These are phyloP conservation scores for Oceanites oceanicus DNA, from an alignment of 2,113 vertebrate genomes.

Conservation along the genomic window DNA sequence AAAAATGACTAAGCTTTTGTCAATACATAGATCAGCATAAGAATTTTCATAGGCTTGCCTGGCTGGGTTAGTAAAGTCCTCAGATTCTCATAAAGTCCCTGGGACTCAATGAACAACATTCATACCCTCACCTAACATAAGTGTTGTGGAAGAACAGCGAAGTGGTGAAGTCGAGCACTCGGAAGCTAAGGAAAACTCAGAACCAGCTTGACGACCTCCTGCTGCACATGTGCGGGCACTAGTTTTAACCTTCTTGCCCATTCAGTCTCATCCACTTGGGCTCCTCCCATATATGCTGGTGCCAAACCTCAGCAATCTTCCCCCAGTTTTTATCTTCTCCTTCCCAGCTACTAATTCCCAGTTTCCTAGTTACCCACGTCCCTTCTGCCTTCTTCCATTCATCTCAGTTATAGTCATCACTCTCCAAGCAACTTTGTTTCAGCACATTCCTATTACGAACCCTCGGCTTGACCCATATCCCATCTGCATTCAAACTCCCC, in stretches of 20 bases:
- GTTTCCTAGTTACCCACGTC: background rate
- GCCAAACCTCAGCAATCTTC: background rate
- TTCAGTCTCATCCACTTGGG: background rate
- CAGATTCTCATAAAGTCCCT: no score
- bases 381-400: background rate
- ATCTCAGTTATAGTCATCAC: background rate
- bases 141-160: fast-evolving
- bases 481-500: background rate
- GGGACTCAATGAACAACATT: background rate
- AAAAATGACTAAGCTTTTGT: background rate
- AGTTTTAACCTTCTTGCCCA: background rate
- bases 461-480: background rate
- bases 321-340: background rate
- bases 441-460: fast-evolving
- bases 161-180: background rate
- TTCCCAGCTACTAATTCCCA: background rate
- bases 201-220: background rate
- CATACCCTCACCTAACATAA: fast-evolving
- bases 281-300: background rate
- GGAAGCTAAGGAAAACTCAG: background rate
- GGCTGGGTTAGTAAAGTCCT: background rate
- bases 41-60: background rate
- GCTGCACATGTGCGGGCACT: fast-evolving
- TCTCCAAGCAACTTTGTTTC: background rate
- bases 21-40: background rate